Percentiles rank a stretch among this genome's conserved stretches.
These are phyloP conservation scores for Agrochola macilenta DNA, from an alignment of 2,888 invertebrate species.

Conservation along the genomic window DNA sequence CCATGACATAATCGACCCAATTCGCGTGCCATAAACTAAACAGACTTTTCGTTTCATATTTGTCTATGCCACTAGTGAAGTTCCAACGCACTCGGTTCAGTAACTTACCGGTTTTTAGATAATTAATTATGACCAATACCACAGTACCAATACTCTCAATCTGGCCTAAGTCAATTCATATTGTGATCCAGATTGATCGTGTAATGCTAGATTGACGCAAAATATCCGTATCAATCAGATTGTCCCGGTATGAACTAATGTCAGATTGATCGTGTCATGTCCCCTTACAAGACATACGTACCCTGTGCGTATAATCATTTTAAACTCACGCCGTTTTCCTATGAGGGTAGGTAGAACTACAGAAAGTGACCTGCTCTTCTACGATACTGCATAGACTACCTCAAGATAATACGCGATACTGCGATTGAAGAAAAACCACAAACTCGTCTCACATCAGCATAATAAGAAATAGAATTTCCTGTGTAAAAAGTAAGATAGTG, in stretches of 20 bases:
- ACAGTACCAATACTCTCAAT: neutral
- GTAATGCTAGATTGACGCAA: neutral
- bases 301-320: neutral
- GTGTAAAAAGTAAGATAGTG: too few species aligned
- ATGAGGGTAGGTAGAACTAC: neutral
- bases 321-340: neutral
- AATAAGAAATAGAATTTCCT: too few species aligned
- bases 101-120: slow-evolving; percentile 49
- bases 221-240: neutral
- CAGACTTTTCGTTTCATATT: slow-evolving; percentile 68
- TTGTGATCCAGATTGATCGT: neutral
- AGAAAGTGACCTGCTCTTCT: neutral
- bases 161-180: too few species aligned
- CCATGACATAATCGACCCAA: slow-evolving; percentile 91
- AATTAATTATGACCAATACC: neutral
- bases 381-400: neutral
- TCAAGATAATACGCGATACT: neutral
- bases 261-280: neutral
- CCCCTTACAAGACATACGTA: neutral
- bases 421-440: neutral
- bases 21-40: slow-evolving; percentile 81
- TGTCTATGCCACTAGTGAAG: slow-evolving; percentile 74
- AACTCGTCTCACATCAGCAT: neutral
- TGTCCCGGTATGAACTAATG: neutral
- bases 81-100: neutral